phyloP scores from a whole-genome alignment of 2,888 invertebrate genomes.

The Epirrhoe tristata region DNA sequence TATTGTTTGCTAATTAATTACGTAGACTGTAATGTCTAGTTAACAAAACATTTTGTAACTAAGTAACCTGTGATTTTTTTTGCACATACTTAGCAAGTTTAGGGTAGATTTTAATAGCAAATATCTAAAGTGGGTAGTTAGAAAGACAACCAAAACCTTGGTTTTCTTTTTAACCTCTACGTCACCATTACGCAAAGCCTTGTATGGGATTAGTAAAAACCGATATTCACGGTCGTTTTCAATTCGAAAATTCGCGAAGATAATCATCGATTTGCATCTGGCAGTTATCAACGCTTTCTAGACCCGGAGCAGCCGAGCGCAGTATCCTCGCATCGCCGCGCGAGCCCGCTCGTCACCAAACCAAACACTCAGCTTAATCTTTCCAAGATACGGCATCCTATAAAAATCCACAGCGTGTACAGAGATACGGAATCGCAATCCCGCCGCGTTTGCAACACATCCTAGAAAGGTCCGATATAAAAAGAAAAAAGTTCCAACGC shows the following conservation, averaged over 20 bases:
- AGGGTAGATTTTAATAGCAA: background rate
- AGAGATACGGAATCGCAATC: conserved; percentile 39
- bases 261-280: conserved; percentile 64
- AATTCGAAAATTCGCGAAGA: conserved; percentile 70
- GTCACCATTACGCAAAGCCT: conserved; percentile 62
- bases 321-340: conserved; percentile 62
- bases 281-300: conserved; percentile 73
- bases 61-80: background rate
- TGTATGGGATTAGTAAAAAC: conserved; percentile 56
- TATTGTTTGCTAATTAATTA: conserved; percentile 15
- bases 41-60: background rate
- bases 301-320: conserved; percentile 48
- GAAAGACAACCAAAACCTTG: conserved; percentile 31
- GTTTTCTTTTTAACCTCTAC: conserved; percentile 26
- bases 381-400: conserved; percentile 49
- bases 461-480: conserved; percentile 74
- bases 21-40: background rate
- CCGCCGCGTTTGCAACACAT: conserved; percentile 61
- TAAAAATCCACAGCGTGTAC: conserved; percentile 53
- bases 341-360: conserved; percentile 61
- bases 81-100: background rate
- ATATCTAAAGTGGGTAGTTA: conserved; percentile 30
- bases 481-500: conserved; percentile 69
- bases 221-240: conserved; percentile 73
- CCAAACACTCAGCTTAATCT: conserved; percentile 56